phyloP scores from a whole-genome alignment of 2,113 vertebrate species.

The Ceyx melanurus region DNA sequence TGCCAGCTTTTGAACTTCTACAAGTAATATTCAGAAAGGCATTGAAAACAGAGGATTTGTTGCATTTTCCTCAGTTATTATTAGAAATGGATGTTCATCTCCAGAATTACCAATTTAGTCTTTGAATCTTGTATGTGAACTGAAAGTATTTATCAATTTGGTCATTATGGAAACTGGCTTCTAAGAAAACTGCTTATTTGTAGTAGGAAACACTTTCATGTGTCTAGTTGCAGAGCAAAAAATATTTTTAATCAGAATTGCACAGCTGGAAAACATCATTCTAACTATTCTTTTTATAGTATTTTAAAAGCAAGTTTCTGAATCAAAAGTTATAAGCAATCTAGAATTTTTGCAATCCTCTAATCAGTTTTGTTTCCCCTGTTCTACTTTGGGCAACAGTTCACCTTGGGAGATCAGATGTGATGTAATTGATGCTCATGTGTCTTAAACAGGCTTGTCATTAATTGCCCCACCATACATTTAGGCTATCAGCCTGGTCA shows the following conservation, averaged over 20 bases:
- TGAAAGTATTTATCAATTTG: background rate
- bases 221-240: background rate
- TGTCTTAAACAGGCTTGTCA: background rate
- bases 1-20: background rate
- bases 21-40: background rate
- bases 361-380: background rate
- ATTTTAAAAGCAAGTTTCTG: background rate
- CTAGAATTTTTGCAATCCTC: background rate
- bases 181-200: background rate
- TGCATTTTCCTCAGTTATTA: background rate
- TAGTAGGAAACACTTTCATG: background rate
- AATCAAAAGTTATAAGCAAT: background rate
- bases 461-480: background rate
- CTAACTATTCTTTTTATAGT: background rate
- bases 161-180: background rate
- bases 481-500: background rate
- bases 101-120: background rate
- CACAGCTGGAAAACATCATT: background rate
- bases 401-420: background rate
- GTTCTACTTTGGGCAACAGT: background rate
- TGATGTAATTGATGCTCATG: background rate
- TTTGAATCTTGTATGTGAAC: background rate
- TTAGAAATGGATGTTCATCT: background rate
- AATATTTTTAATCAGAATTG: background rate
- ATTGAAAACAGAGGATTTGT: background rate